Evolutionary conservation across 2,113 vertebrate genomes (phyloP).

Genomic region (Ailurus styani): DNA sequence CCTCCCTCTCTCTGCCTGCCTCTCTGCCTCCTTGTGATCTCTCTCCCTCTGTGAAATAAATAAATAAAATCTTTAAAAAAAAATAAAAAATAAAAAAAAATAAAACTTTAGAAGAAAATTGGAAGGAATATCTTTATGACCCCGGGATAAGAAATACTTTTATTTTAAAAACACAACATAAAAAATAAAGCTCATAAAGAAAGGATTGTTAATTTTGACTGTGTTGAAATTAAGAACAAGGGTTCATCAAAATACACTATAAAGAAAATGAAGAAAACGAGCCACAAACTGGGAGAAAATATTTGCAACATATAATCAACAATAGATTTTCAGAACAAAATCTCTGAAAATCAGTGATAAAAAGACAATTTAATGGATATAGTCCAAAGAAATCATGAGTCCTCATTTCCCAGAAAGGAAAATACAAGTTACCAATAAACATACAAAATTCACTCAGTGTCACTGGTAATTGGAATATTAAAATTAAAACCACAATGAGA

Average conservation of each 20-base stretch:
- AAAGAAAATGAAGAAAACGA: neutral
- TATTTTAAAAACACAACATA: neutral
- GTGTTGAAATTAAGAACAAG: neutral
- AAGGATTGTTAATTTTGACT: constrained; percentile 13
- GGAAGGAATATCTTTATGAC: neutral
- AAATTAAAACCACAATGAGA: neutral
- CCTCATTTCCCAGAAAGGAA: neutral
- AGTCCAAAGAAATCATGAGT: neutral
- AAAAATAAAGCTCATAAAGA: constrained; percentile 37
- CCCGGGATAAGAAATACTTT: neutral
- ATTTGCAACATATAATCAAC: neutral
- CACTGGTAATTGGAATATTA: neutral
- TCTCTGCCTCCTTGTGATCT: too few relatives aligned
- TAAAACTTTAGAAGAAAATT: neutral
- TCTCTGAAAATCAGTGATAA: neutral
- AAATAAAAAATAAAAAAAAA: too few relatives aligned
- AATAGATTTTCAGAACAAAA: neutral
- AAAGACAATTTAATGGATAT: neutral
- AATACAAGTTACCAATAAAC: neutral
- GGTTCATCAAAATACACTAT: neutral
- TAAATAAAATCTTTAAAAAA: too few relatives aligned
- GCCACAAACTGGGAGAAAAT: neutral
- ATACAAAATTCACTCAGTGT: neutral
- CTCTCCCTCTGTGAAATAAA: too few relatives aligned
- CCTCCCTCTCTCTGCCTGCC: too few relatives aligned